phyloP scores from a whole-genome alignment of 2,888 invertebrate genomes.

The Temnothorax unifasciatus region DNA sequence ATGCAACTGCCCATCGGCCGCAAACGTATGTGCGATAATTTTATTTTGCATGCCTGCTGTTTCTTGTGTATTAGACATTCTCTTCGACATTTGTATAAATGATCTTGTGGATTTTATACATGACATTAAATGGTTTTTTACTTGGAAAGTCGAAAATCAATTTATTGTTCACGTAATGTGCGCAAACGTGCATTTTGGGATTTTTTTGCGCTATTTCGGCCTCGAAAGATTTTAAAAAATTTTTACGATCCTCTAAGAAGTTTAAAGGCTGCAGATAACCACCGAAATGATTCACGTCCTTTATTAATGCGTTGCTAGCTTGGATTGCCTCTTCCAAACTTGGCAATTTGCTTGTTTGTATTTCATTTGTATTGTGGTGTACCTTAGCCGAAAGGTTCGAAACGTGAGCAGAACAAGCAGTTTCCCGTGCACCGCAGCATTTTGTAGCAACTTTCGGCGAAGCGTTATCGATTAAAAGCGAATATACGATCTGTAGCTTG shows the following conservation, averaged over 20 bases:
- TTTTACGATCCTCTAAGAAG: slow-evolving; percentile 71
- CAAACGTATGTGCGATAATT: slow-evolving; percentile 65
- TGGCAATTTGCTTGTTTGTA: slow-evolving; percentile 51
- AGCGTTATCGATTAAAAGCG: slow-evolving; percentile 52
- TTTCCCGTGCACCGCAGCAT: neutral
- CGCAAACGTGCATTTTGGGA: slow-evolving; percentile 46
- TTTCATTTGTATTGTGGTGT: neutral
- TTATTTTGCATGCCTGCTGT: slow-evolving; percentile 61
- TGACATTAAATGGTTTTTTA: slow-evolving; percentile 72
- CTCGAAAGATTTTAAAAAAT: slow-evolving; percentile 73
- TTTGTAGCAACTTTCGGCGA: neutral
- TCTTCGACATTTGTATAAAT: slow-evolving; percentile 84
- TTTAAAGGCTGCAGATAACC: slow-evolving; percentile 71
- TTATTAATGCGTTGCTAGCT: slow-evolving; percentile 67
- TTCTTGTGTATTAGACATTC: slow-evolving; percentile 77
- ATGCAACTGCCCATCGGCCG: neutral
- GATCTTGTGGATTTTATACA: slow-evolving; percentile 87
- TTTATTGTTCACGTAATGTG: slow-evolving; percentile 69
- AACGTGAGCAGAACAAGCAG: neutral
- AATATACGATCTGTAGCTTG: slow-evolving; percentile 89
- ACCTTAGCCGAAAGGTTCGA: neutral
- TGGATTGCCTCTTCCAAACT: slow-evolving; percentile 74
- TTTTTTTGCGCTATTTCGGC: slow-evolving; percentile 62
- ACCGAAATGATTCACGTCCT: slow-evolving; percentile 72
- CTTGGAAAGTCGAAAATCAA: slow-evolving; percentile 66